Conservation (phyloP, 2,888 invertebrate species). For the Omphaloscelis lunosa region DNA sequence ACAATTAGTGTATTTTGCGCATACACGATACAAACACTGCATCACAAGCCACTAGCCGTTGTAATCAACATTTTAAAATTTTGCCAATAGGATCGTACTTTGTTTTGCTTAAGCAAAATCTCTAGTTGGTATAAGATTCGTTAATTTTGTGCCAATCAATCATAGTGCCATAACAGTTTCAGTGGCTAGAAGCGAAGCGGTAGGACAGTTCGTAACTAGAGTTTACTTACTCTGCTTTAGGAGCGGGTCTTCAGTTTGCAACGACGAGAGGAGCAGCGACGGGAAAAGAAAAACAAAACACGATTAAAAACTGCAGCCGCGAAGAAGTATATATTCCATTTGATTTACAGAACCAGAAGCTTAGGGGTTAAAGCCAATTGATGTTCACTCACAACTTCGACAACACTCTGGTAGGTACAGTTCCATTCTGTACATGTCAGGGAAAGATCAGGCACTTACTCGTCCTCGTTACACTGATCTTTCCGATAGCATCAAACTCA, state of each 20-base stretch:
- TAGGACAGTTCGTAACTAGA: constrained; percentile 66
- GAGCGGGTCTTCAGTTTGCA: constrained; percentile 91
- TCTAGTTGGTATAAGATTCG: constrained; percentile 66
- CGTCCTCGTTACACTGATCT: constrained; percentile 74
- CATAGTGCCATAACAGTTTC: constrained; percentile 76
- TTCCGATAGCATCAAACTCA: constrained; percentile 67
- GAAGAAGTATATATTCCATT: constrained; percentile 67
- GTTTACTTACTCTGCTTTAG: constrained; percentile 92
- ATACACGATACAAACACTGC: constrained; percentile 83
- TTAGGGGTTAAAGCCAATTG: constrained; percentile 75
- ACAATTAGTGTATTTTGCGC: constrained; percentile 81
- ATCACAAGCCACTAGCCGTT: constrained; percentile 75
- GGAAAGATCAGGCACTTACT: constrained; percentile 78
- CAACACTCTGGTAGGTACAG: constrained; percentile 64
- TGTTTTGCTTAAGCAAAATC: constrained; percentile 70
- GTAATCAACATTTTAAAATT: constrained; percentile 75
- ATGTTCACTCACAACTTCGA: constrained; percentile 62
- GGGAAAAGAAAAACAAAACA: constrained; percentile 80
- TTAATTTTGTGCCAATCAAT: constrained; percentile 82
- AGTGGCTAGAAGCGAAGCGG: constrained; percentile 86
- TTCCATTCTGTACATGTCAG: constrained; percentile 60
- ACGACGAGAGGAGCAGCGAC: constrained; percentile 82
- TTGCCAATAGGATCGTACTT: constrained; percentile 63
- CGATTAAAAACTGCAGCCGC: constrained; percentile 77
- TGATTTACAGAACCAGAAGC: constrained; percentile 78